Evolutionary conservation across 1,140 invertebrate genomes (phyloP).

Genomic region (Saccostrea glomerata): DNA sequence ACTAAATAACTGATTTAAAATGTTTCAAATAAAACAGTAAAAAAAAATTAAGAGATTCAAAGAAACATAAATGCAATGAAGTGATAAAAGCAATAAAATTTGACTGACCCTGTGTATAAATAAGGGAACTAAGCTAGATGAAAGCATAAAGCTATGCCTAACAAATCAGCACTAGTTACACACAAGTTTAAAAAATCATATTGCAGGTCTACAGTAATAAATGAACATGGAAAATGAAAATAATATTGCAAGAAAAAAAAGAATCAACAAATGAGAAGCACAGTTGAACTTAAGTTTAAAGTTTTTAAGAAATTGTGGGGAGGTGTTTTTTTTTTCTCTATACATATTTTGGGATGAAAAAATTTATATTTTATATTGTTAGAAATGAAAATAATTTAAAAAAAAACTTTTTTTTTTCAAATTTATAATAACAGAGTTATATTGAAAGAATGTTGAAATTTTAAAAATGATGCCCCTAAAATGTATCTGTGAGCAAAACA

Average conservation of each 20-base stretch:
- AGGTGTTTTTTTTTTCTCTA: too few relatives aligned
- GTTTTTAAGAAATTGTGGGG: too few relatives aligned
- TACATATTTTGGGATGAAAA: too few relatives aligned
- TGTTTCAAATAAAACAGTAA: neutral
- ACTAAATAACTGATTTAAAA: neutral
- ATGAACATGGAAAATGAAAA: neutral
- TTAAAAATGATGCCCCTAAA: too few relatives aligned
- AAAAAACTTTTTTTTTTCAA: too few relatives aligned
- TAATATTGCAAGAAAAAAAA: neutral
- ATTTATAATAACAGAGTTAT: too few relatives aligned
- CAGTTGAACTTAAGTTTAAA: too few relatives aligned
- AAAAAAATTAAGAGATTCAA: slow-evolving; percentile 11
- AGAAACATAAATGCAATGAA: slow-evolving; percentile 2
- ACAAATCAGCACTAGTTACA: neutral
- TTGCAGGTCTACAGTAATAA: neutral
- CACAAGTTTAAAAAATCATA: neutral
- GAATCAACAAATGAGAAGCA: neutral
- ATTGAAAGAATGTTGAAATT: too few relatives aligned
- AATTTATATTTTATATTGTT: too few relatives aligned
- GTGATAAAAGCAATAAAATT: neutral
- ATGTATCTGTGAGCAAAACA: too few relatives aligned
- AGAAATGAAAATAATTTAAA: too few relatives aligned
- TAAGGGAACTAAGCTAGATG: neutral
- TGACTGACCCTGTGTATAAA: neutral
- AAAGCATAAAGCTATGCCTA: too few relatives aligned